Evolutionary conservation across 2,797 vertebrate genomes (phyloP), one percentile per base, ranked within the genome.

Genomic region (Loriculus beryllinus): DNA sequence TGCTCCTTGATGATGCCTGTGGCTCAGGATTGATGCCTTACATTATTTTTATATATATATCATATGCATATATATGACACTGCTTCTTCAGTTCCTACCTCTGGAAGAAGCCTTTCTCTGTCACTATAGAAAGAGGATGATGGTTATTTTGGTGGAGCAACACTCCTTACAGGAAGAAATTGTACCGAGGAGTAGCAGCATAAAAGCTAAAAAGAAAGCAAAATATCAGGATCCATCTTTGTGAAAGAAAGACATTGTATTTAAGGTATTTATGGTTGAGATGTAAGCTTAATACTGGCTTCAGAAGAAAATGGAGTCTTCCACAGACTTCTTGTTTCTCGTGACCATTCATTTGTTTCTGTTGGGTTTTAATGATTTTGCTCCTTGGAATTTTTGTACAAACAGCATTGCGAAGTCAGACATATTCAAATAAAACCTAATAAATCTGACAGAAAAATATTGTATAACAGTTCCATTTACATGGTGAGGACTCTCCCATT

Each of bases 371-470:
- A 77, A 82, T 82, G 62, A 59, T 93, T 96, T 95, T 8, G 19
- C 62, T 86, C 9, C 29, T 71, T 65, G 65, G 76, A 95, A 63
- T 85, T 86, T 95, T 79, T 88, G 63, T 75, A 52, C 56, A 92
- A 91, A 84, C 82, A 76, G 85, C 45, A 63, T 37, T 72, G 67
- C 2, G 0, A 76, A 95, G 72, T 83, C 3, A 6, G 95, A 76
- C 72, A 57, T 95, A 95, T 95, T 97, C 92, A 89, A 93, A 94
- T 96, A 94, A 97, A 97, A 87, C 48, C 69, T 94, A 95, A 92
- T 97, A 97, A 96, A 97, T 96, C 92, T 96, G 90, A 86, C 91
- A 93, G 86, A 67, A 96, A 96, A 95, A 93, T 89, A 78, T 60
- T 77, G 87, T 80, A n/a, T 77, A 92, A 78, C 59, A 91, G 82